A percentile compares a stretch with the other conserved stretches of the same genome.
These are phyloP conservation scores for Mesochorus sp. DNA, from an alignment of 2,888 invertebrate species.

Conservation along the genomic window DNA sequence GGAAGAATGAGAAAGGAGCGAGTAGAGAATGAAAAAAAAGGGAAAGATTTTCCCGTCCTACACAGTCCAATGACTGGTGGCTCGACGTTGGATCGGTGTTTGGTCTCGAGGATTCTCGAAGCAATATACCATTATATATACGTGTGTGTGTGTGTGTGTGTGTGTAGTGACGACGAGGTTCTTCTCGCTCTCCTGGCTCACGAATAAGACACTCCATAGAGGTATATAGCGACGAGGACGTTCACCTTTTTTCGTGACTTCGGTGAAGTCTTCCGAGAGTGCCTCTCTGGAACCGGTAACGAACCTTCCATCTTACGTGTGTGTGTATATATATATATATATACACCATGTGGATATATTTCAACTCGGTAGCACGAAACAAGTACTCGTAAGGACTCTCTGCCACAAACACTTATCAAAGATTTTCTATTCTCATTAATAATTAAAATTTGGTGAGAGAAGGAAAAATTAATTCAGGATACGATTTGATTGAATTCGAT, in stretches of 20 bases:
- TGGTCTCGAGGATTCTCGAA: slow-evolving; percentile 2
- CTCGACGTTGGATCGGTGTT: slow-evolving; percentile 12
- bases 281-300: slow-evolving; percentile 70
- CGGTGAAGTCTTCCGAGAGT: slow-evolving; percentile 64
- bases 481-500: too few relatives aligned
- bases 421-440: too few relatives aligned
- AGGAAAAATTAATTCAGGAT: too few relatives aligned
- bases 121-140: background rate
- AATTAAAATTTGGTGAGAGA: too few relatives aligned
- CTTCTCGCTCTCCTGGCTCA: background rate
- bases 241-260: slow-evolving; percentile 81
- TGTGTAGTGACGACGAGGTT: slow-evolving; percentile 29
- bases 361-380: background rate
- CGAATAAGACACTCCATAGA: slow-evolving; percentile 25
- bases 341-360: background rate
- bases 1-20: background rate
- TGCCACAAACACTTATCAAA: too few relatives aligned
- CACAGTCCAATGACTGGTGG: slow-evolving; percentile 38
- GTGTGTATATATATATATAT: background rate
- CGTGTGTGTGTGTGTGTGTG: too few relatives aligned
- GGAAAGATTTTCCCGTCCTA: slow-evolving; percentile 8
- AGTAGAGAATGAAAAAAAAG: background rate
- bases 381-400: too few relatives aligned
- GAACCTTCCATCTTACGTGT: slow-evolving; percentile 64
- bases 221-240: slow-evolving; percentile 71